Evolutionary conservation across 1,140 invertebrate species (phyloP).

Genomic region (Cydia amplana): DNA sequence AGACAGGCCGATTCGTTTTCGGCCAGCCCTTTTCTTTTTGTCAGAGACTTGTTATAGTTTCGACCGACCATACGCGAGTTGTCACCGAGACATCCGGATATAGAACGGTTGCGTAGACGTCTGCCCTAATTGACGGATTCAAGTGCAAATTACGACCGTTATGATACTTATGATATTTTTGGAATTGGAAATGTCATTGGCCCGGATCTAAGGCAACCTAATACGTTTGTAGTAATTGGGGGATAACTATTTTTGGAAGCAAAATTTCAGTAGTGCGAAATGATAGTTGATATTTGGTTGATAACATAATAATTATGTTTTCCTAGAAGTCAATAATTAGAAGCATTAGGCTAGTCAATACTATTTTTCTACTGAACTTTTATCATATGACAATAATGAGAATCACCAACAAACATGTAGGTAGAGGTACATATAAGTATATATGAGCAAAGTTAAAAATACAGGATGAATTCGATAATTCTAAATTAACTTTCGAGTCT

Average conservation of each 20-base stretch:
- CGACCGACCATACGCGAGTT: slow-evolving; percentile 16
- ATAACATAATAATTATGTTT: neutral
- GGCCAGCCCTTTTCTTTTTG: slow-evolving; percentile 23
- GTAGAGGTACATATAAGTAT: no score
- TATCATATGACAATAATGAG: no score
- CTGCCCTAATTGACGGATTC: slow-evolving; percentile 31
- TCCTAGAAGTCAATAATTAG: neutral
- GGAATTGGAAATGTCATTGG: slow-evolving; percentile 22
- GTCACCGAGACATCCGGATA: slow-evolving; percentile 29
- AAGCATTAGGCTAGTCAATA: neutral
- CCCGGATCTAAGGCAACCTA: neutral
- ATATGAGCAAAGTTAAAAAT: neutral
- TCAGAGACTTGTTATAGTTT: neutral
- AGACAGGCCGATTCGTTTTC: slow-evolving; percentile 9
- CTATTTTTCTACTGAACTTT: neutral
- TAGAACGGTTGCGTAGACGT: slow-evolving; percentile 26
- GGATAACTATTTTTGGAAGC: neutral
- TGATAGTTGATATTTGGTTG: neutral
- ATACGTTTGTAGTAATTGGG: neutral
- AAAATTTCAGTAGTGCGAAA: neutral
- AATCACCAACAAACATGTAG: no score
- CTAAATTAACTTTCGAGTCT: neutral
- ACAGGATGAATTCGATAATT: neutral
- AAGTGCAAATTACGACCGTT: slow-evolving; percentile 27
- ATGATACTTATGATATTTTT: slow-evolving; percentile 30